Evolutionary conservation across 2,797 vertebrate species (phyloP).

Genomic region (Moxostoma hubbsi): DNA sequence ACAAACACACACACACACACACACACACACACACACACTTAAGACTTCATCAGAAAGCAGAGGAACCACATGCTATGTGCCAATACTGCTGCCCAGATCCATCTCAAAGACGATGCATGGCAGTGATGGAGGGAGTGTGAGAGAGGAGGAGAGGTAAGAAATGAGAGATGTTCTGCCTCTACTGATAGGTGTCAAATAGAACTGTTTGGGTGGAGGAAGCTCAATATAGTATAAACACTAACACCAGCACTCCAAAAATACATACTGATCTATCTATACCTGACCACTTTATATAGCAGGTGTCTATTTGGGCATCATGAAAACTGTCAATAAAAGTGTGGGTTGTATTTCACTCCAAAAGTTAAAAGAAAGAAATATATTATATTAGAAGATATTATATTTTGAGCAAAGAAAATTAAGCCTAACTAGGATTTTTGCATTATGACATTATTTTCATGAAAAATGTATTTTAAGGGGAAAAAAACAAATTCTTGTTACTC

Average conservation of each 20-base stretch:
- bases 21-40: constrained; percentile 58
- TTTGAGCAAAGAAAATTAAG: not conserved
- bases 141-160: constrained; percentile 47
- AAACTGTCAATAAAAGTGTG: not conserved
- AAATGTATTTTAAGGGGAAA: not conserved
- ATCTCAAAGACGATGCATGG: constrained; percentile 65
- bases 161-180: constrained; percentile 69
- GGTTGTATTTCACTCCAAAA: not conserved
- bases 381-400: not conserved
- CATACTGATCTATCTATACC: constrained; percentile 28
- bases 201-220: constrained; percentile 65
- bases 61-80: constrained; percentile 75
- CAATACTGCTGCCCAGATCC: constrained; percentile 73
- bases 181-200: constrained; percentile 80
- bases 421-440: not conserved
- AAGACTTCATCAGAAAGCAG: constrained; percentile 73
- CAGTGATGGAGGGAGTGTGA: constrained; percentile 58
- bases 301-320: not conserved
- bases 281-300: constrained; percentile 3
- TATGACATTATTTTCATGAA: not conserved
- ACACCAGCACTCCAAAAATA: constrained; percentile 34
- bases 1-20: constrained; percentile 45
- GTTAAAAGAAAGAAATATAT: not conserved
- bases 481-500: not conserved
- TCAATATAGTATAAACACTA: constrained; percentile 58